Conservation (phyloP, 2,113 vertebrate species). For the Burhinus oedicnemus region DNA sequence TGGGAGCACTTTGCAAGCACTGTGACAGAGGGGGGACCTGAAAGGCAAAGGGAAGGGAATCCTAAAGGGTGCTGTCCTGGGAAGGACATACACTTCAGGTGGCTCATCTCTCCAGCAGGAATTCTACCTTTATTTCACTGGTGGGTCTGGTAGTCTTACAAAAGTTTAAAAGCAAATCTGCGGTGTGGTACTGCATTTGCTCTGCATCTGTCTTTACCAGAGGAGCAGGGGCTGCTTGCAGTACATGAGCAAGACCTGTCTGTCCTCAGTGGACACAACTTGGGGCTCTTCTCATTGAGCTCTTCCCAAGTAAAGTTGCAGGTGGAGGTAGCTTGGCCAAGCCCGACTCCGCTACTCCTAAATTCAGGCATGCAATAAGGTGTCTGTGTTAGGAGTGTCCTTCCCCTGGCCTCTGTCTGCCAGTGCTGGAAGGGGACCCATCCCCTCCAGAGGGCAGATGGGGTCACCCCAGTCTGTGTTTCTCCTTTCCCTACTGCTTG, state of each 20-base stretch:
- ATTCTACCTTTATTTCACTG: not conserved
- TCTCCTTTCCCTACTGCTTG: not conserved
- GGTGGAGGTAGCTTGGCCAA: not conserved
- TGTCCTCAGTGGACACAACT: not conserved
- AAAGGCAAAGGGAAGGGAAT: not conserved
- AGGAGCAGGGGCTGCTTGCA: not conserved
- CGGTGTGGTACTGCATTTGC: not conserved
- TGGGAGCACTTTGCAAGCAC: not conserved
- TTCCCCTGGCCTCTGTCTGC: not conserved
- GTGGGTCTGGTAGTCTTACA: not conserved
- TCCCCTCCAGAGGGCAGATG: not conserved
- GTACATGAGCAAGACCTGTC: not conserved
- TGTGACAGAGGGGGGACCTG: accelerated
- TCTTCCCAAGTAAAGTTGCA: not conserved
- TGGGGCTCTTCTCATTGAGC: not conserved
- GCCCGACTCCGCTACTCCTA: not conserved
- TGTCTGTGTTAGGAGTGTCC: too few relatives aligned
- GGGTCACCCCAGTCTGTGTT: not conserved
- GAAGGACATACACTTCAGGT: not conserved
- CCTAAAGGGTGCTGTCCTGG: not conserved
- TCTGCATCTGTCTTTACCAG: not conserved
- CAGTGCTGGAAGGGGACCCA: too few relatives aligned
- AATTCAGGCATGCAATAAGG: not conserved
- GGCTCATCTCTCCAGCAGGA: not conserved
- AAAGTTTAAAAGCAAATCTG: not conserved